Evolutionary conservation across 2,113 vertebrate species (phyloP), one percentile per base, ranked within the genome.

Genomic region (Cichladusa arquata): DNA sequence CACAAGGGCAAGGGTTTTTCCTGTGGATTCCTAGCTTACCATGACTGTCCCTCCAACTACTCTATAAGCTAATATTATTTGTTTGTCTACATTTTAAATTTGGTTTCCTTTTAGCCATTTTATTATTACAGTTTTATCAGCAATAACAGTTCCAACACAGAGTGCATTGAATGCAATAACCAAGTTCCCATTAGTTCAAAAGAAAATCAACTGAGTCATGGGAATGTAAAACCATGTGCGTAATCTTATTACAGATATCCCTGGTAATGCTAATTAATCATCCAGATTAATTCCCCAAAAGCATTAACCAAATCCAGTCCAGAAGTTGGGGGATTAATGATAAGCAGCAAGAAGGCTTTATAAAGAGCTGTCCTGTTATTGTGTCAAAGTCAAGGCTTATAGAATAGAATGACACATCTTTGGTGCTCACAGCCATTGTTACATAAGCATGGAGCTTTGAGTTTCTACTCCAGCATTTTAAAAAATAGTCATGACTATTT

Each of bases 231-330:
- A 66, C 74, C 64, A 70, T 17, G 82, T 78, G 62, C 0, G 0
- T 93, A 96, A 97, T 95, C 92, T 94, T 93, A 96, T 95, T 97
- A 96, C 56, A 78, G 79, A 83, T 86, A 93, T 92, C 64, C 80
- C 61, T 71, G 23, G 60, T 79, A 81, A 80, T 92, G 82, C 83
- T 96, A 96, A 97, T 96, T 95, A 94, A 92, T 83, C 85, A 96
- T 88, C 90, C 79, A 90, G 60, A 81, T 92, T 94, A 48, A 92
- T 86, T 84, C 82, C n/a, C 92, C 76, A 64, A 56, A 93, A 92
- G 93, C 88, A 94, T 95, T 96, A 97, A 84, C 69, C 47, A 92
- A 96, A 96, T 93, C 92, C 88, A 81, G 44, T 47, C 56, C 86
- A 86, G 80, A 93, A 93, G 72, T 4, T 81, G 82, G 69, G 40